Conservation (phyloP, 2,113 vertebrate genomes). For the Limnothrissa miodon region DNA sequence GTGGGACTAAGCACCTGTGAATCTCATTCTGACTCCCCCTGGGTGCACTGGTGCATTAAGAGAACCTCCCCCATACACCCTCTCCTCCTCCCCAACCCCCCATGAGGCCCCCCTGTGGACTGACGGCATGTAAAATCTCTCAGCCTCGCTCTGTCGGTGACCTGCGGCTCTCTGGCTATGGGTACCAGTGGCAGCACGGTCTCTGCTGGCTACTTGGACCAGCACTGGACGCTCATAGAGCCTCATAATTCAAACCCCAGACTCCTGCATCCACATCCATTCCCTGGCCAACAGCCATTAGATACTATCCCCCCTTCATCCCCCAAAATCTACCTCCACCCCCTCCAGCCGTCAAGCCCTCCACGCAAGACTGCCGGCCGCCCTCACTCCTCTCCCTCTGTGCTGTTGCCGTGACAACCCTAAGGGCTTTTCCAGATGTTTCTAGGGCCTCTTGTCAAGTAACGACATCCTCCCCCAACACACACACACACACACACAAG, state of each 20-base stretch:
- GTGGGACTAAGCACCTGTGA: constrained; percentile 70
- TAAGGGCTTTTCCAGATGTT: constrained; percentile 74
- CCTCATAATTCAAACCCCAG: constrained; percentile 61
- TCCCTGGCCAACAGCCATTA: constrained; percentile 52
- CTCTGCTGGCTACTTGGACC: constrained; percentile 44
- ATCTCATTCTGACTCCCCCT: constrained; percentile 67
- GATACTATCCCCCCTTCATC: constrained; percentile 28
- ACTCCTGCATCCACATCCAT: constrained; percentile 40
- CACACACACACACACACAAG: constrained; percentile 23
- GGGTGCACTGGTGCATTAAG: constrained; percentile 42
- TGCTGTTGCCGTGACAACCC: constrained; percentile 64
- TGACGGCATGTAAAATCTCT: not conserved
- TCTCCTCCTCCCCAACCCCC: not conserved
- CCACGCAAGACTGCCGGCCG: not conserved
- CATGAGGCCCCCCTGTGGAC: not conserved
- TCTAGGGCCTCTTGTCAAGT: constrained; percentile 30
- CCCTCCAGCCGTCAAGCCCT: not conserved
- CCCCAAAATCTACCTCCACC: not conserved
- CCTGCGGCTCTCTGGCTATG: not conserved
- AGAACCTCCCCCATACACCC: not conserved
- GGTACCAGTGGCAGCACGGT: not conserved
- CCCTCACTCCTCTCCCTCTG: constrained; percentile 21
- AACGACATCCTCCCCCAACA: constrained; percentile 5
- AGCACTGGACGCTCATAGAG: constrained; percentile 23
- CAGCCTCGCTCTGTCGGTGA: not conserved